Evolutionary conservation across 2,888 invertebrate species (phyloP).

Genomic region (Lasioglossum lativentre): DNA sequence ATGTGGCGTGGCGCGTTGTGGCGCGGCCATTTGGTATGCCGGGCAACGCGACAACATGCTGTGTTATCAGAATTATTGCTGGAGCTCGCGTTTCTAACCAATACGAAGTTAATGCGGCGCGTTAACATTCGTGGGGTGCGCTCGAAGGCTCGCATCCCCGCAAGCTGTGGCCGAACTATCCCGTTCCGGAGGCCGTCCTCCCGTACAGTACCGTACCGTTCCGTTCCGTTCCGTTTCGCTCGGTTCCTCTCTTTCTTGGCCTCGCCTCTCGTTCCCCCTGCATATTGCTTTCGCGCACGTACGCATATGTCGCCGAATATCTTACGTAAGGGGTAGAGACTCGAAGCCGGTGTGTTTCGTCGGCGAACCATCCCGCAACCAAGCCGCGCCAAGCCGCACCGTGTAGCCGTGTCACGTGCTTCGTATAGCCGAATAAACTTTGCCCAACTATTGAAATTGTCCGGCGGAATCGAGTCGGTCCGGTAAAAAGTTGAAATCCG

Average conservation of each 20-base stretch:
- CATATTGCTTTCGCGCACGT: slow-evolving; percentile 78
- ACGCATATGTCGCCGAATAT: slow-evolving; percentile 78
- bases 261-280: slow-evolving; percentile 48
- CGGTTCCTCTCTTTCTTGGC: slow-evolving; percentile 11
- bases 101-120: slow-evolving; percentile 82
- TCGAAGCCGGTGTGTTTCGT: not conserved
- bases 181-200: slow-evolving; percentile 45
- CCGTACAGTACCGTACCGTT: slow-evolving; percentile 39
- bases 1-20: slow-evolving; percentile 34
- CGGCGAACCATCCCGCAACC: slow-evolving; percentile 5
- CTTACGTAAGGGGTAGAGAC: slow-evolving; percentile 48
- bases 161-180: slow-evolving; percentile 81
- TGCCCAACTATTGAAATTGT: slow-evolving; percentile 42
- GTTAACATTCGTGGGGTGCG: slow-evolving; percentile 84
- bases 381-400: not conserved
- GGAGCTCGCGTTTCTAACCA: slow-evolving; percentile 68
- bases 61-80: slow-evolving; percentile 84
- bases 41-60: slow-evolving; percentile 84
- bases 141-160: slow-evolving; percentile 77
- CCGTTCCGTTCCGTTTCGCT: slow-evolving; percentile 51
- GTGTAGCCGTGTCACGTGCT: slow-evolving; percentile 56
- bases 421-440: slow-evolving; percentile 61
- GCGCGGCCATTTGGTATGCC: slow-evolving; percentile 81
- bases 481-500: not conserved
- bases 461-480: slow-evolving; percentile 14